These are phyloP conservation scores for Promerops cafer DNA, from an alignment of 2,113 vertebrate species.

Conservation along the genomic window DNA sequence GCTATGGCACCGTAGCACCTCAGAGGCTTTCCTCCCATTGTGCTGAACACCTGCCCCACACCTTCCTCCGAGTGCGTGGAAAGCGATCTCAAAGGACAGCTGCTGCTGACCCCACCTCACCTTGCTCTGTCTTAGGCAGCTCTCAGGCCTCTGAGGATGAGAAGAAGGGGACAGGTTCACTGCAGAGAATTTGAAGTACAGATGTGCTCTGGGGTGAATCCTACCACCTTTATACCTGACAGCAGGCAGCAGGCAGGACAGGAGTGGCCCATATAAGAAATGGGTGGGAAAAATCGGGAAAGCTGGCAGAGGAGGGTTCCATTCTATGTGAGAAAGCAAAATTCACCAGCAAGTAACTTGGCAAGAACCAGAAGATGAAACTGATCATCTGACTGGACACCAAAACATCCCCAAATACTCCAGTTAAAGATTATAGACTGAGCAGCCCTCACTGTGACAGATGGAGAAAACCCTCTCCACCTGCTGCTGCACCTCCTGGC, in stretches of 20 bases:
- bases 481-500: background rate
- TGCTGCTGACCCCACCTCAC: background rate
- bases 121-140: background rate
- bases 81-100: rapidly evolving
- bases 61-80: rapidly evolving
- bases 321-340: background rate
- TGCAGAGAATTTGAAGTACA: background rate
- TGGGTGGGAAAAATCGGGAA: rapidly evolving
- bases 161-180: background rate
- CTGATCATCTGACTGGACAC: background rate
- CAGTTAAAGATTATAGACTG: background rate
- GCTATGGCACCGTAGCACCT: rapidly evolving
- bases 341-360: background rate
- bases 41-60: background rate
- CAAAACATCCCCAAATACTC: background rate
- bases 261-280: background rate
- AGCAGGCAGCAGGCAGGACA: background rate
- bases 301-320: background rate
- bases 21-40: background rate
- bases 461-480: background rate
- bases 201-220: background rate
- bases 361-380: background rate
- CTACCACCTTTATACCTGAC: background rate
- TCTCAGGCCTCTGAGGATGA: background rate
- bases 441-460: background rate